Base-by-base conservation (phyloP, 2,113 vertebrate genomes). In the Pseudopipra pipra region DNA sequence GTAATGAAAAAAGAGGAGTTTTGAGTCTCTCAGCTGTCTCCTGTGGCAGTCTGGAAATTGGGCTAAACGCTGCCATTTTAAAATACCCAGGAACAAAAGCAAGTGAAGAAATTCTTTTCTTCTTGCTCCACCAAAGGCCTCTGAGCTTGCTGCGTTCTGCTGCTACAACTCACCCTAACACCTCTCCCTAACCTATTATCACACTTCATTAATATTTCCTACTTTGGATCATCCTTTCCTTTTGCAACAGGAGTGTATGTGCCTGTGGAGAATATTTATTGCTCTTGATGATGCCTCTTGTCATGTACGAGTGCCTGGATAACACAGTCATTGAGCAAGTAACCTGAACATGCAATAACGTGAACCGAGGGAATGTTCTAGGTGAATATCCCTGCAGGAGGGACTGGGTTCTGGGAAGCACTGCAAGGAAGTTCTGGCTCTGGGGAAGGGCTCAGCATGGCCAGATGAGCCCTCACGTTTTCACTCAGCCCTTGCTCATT, bases 141-240 rank as follows among this genome's bases (percentile, higher is more conserved):
- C 93, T 70, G 56, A 87, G 95, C 88, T 96, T 89, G 68, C 92
- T 94, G 93, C 22, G 30, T 81, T 65, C 59, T 79, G 88, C 83
- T 90, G 84, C 76, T 71, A 52, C 74, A 84, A 49, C 76, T 73
- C 37, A 25, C 16, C 56, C 37, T 90, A 92, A 92, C 76, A 3
- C 52, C 54, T 27, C n/a, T 87, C 13, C 21, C 37, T 90, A 81
- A 96, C 76, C 56, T 56, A 0, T 68, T 88, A 4, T 6, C 10
- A 2, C n/a, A 24, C 18, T 61, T 61, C 1, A 30, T 56, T 63
- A 68, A 8, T 68, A 33, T 56, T 61, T 87, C 54, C 20, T 70
- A 2, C 49, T 54, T 75, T 24, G 27, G 17, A 8, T 11, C 55
- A 23, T 27, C 52, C 44, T 79, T 84, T 68, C 44, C 51, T 72